These are phyloP conservation scores for Melanotaenia maccullochi DNA, from an alignment of 2,797 vertebrate species.

Conservation along the genomic window DNA sequence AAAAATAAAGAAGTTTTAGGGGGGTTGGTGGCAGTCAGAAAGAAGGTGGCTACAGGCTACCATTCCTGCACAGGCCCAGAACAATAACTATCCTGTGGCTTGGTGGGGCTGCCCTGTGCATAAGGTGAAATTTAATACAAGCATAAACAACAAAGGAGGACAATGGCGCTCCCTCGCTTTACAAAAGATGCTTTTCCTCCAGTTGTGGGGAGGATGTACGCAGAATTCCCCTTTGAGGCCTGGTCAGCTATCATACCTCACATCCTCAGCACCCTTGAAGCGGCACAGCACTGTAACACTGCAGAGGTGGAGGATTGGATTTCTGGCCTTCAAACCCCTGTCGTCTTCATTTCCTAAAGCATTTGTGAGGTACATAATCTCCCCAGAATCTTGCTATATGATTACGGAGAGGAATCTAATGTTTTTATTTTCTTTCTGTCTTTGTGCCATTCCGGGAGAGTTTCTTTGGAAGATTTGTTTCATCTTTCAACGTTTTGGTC, in stretches of 20 bases:
- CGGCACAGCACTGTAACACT: slow-evolving; percentile 38
- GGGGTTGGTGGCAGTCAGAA: slow-evolving; percentile 65
- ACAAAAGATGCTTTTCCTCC: slow-evolving; percentile 74
- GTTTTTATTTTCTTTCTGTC: slow-evolving; percentile 29
- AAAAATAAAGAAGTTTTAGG: slow-evolving; percentile 65
- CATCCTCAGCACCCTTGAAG: slow-evolving; percentile 62
- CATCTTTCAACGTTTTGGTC: slow-evolving; percentile 50
- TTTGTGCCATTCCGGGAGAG: background rate
- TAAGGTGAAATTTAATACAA: slow-evolving; percentile 72
- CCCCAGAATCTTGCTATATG: slow-evolving; percentile 48
- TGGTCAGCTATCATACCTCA: slow-evolving; percentile 40
- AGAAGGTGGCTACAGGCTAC: slow-evolving; percentile 75
- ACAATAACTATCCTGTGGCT: slow-evolving; percentile 76
- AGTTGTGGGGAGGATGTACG: slow-evolving; percentile 66
- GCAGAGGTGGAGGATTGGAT: slow-evolving; percentile 45
- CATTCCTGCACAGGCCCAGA: slow-evolving; percentile 70
- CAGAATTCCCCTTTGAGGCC: slow-evolving; percentile 50
- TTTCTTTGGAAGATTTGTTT: slow-evolving; percentile 42
- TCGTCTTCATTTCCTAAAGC: slow-evolving; percentile 70
- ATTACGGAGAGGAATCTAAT: slow-evolving; percentile 53
- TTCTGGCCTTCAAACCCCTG: slow-evolving; percentile 58
- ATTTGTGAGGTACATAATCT: slow-evolving; percentile 66
- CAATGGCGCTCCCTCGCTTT: slow-evolving; percentile 66
- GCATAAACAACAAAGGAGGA: slow-evolving; percentile 72
- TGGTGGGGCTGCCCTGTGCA: slow-evolving; percentile 53